These are phyloP conservation scores for Gorsachius magnificus DNA, from an alignment of 2,797 vertebrate species.

Conservation along the genomic window DNA sequence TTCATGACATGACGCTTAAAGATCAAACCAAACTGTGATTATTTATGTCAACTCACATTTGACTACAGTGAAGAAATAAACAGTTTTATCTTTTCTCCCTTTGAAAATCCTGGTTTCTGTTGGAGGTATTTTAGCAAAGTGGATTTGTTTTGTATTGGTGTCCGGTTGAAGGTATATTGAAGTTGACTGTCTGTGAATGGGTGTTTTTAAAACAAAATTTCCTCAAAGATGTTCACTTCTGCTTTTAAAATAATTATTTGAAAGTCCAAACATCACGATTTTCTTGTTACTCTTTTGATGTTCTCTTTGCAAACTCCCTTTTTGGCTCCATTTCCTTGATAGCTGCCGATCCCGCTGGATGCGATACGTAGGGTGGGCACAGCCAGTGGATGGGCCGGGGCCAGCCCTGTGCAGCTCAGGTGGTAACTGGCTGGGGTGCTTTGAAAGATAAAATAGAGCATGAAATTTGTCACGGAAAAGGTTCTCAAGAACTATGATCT, in stretches of 20 bases:
- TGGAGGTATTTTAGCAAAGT: background rate
- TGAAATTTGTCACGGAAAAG: background rate
- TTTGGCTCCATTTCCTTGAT: background rate
- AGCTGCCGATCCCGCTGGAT: background rate
- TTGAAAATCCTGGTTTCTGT: background rate
- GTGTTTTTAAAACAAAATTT: background rate
- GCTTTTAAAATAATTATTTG: background rate
- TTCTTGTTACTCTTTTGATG: background rate
- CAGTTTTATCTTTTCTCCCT: constrained; percentile 1
- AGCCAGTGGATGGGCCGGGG: background rate
- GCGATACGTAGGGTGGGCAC: fast-evolving
- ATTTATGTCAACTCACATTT: constrained; percentile 53
- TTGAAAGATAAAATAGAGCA: background rate
- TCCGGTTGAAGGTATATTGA: background rate
- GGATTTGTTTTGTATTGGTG: background rate
- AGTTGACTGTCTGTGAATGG: background rate
- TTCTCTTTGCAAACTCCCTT: background rate
- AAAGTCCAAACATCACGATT: background rate
- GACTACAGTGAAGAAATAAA: constrained; percentile 18
- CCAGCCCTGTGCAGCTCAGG: background rate
- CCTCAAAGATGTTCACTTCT: background rate
- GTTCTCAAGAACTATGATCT: background rate
- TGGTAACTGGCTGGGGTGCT: background rate
- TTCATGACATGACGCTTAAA: constrained; percentile 46
- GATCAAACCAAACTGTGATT: constrained; percentile 50